These are phyloP conservation scores for Cantharis lateralis DNA, from an alignment of 2,888 invertebrate species.

Conservation along the genomic window DNA sequence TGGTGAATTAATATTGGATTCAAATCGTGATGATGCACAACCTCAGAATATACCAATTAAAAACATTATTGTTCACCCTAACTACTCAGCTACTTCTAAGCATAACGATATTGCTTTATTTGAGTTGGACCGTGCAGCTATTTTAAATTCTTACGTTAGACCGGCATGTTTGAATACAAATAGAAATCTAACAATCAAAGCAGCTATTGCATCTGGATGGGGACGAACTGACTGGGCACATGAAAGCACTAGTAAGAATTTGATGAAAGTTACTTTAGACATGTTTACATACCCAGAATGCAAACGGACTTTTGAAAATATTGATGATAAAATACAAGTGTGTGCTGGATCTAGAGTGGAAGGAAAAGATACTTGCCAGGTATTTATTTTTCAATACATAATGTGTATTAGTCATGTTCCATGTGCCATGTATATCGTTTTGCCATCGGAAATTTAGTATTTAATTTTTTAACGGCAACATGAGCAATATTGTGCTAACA, in stretches of 20 bases:
- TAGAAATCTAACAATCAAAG: neutral
- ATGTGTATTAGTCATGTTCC: too few species aligned
- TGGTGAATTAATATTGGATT: constrained; percentile 54
- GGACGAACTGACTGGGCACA: neutral
- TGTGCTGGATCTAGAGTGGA: too few species aligned
- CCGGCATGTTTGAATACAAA: constrained; percentile 55
- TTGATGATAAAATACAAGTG: constrained; percentile 56
- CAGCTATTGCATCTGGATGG: neutral
- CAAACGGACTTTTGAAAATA: constrained; percentile 39
- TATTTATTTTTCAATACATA: too few species aligned
- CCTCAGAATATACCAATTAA: constrained; percentile 47
- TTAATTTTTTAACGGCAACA: too few species aligned
- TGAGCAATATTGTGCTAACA: too few species aligned
- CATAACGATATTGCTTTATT: constrained; percentile 61
- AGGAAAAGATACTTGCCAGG: too few species aligned
- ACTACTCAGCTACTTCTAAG: constrained; percentile 48
- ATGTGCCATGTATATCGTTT: too few species aligned
- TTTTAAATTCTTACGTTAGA: constrained; percentile 52
- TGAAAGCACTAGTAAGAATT: neutral
- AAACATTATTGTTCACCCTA: constrained; percentile 49
- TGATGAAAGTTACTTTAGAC: constrained; percentile 60
- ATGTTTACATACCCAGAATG: constrained; percentile 42
- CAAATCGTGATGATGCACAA: constrained; percentile 47
- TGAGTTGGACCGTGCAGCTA: constrained; percentile 47
- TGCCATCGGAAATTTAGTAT: too few species aligned